These are phyloP conservation scores for Garrulus glandarius DNA, from an alignment of 2,797 vertebrate genomes.

Conservation along the genomic window DNA sequence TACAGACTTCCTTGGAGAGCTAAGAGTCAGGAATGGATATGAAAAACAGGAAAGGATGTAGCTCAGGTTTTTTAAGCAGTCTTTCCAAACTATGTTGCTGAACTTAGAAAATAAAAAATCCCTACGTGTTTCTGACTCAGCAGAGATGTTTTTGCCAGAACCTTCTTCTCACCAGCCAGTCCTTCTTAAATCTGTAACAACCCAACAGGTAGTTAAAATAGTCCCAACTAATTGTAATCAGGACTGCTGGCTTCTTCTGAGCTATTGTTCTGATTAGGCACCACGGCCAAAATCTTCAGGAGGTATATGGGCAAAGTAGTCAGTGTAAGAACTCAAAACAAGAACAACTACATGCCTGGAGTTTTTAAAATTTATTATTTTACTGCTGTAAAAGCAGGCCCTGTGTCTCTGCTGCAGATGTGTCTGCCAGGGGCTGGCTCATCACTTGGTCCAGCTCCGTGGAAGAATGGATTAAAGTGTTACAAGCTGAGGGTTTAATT, in stretches of 20 bases:
- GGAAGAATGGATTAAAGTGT: not conserved
- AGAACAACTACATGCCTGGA: not conserved
- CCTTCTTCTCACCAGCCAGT: not conserved
- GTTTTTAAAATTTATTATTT: not conserved
- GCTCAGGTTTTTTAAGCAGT: not conserved
- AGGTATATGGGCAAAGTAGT: not conserved
- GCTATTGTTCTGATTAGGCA: conserved; percentile 23
- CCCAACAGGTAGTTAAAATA: conserved; percentile 63
- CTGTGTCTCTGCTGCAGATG: conserved; percentile 47
- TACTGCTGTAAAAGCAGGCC: conserved; percentile 26
- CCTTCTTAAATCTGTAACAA: conserved; percentile 21
- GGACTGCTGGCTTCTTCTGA: conserved; percentile 10
- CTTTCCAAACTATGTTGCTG: not conserved
- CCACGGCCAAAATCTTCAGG: conserved; percentile 14
- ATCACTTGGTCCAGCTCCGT: accelerated
- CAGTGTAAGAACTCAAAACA: conserved; percentile 39
- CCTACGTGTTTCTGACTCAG: not conserved
- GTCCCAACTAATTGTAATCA: conserved; percentile 55
- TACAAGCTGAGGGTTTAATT: not conserved
- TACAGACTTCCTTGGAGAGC: not conserved
- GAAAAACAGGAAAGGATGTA: not conserved
- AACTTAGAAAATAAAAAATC: not conserved
- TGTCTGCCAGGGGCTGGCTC: not conserved
- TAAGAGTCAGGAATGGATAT: not conserved
- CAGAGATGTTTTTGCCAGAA: not conserved